phyloP scores from a whole-genome alignment of 1,140 invertebrate genomes.

The Thalassaphorura encarpata region DNA sequence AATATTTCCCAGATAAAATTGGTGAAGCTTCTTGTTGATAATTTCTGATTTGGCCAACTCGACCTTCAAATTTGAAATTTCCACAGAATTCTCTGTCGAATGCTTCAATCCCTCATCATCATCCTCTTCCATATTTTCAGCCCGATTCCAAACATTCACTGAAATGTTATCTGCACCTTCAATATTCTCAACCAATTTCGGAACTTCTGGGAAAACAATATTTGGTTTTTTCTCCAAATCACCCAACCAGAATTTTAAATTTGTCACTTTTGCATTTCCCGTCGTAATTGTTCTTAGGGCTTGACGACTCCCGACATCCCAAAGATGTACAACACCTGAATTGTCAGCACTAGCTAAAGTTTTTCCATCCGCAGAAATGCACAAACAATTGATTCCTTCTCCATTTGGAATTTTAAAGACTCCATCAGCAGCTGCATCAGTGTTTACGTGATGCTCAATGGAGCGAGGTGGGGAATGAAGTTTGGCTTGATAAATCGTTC shows the following conservation, averaged over 20 bases:
- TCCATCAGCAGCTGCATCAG: slow-evolving; percentile 35
- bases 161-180: slow-evolving; percentile 17
- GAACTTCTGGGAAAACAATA: slow-evolving; percentile 26
- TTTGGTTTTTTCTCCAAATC: slow-evolving; percentile 24
- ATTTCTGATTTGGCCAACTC: slow-evolving; percentile 18
- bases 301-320: slow-evolving; percentile 27
- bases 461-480: slow-evolving; percentile 48
- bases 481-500: slow-evolving; percentile 57
- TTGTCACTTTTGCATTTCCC: slow-evolving; percentile 13
- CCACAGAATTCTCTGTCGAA: neutral
- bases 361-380: slow-evolving; percentile 22
- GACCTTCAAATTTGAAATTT: slow-evolving; percentile 20
- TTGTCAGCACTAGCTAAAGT: slow-evolving; percentile 19
- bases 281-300: slow-evolving; percentile 17
- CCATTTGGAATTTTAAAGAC: slow-evolving; percentile 25
- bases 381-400: slow-evolving; percentile 14
- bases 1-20: slow-evolving; percentile 26
- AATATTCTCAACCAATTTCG: slow-evolving; percentile 22
- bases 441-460: slow-evolving; percentile 50
- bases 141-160: slow-evolving; percentile 16
- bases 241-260: slow-evolving; percentile 27
- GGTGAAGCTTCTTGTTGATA: slow-evolving; percentile 22
- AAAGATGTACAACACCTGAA: slow-evolving; percentile 16
- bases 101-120: neutral
- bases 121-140: slow-evolving; percentile 4